Evolutionary conservation across 2,113 vertebrate genomes (phyloP).

Genomic region (Sinosuthora webbiana): DNA sequence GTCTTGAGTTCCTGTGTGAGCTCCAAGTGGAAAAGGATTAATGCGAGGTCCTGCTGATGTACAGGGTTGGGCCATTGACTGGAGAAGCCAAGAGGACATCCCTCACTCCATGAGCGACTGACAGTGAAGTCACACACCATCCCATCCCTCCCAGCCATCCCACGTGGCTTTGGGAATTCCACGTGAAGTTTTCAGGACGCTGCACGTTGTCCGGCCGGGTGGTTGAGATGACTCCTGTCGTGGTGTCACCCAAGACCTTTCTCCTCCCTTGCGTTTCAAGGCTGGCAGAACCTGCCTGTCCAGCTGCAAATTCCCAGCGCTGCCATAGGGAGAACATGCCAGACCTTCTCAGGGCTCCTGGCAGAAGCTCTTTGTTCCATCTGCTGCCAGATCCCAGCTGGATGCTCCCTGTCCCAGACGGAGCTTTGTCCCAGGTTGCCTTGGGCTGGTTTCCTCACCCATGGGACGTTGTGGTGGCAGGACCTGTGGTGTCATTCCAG

Average conservation of each 20-base stretch:
- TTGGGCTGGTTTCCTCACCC: neutral
- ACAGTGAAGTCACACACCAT: neutral
- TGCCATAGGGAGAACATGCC: neutral
- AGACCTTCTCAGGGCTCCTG: neutral
- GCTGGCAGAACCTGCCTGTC: neutral
- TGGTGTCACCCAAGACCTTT: neutral
- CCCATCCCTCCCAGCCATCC: neutral
- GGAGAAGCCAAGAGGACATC: neutral
- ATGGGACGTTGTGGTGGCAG: neutral
- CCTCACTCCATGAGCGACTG: neutral
- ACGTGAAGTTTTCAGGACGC: neutral
- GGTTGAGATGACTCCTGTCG: neutral
- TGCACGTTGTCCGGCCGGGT: fast-evolving
- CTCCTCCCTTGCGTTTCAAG: neutral
- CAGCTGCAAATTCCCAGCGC: neutral
- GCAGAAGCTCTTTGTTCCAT: neutral
- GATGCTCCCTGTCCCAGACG: neutral
- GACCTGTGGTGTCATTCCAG: neutral
- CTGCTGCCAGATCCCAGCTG: neutral
- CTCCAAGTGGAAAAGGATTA: fast-evolving
- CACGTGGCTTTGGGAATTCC: neutral
- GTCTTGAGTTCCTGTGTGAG: neutral
- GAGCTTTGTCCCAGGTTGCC: too few relatives aligned
- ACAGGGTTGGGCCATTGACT: neutral
- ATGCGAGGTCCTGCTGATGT: neutral